These are phyloP conservation scores for Leucophenga montana DNA, from an alignment of 2,888 invertebrate species.

Conservation along the genomic window DNA sequence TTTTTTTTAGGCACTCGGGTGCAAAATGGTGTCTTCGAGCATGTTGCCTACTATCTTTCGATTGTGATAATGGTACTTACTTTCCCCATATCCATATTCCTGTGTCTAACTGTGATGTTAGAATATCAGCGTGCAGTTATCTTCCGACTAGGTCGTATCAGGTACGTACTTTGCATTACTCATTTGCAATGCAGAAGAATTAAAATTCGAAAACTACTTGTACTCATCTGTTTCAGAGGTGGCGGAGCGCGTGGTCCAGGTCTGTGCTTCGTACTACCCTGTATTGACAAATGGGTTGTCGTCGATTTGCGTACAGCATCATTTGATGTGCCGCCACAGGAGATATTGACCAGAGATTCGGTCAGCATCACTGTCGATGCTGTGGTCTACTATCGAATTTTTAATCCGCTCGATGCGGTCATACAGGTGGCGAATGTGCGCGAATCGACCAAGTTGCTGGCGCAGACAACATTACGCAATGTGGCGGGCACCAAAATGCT, in stretches of 20 bases:
- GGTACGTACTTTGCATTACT: slow-evolving; percentile 41
- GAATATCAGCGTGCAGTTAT: slow-evolving; percentile 78
- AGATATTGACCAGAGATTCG: slow-evolving; percentile 87
- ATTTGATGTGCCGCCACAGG: slow-evolving; percentile 78
- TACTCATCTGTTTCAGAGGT: slow-evolving; percentile 48
- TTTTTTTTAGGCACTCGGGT: too few species aligned
- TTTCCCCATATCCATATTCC: slow-evolving; percentile 61
- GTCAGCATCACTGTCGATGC: slow-evolving; percentile 95
- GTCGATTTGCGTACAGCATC: slow-evolving; percentile 78
- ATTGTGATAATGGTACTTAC: slow-evolving; percentile 44
- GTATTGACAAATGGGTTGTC: slow-evolving; percentile 75
- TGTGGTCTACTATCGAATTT: slow-evolving; percentile 84
- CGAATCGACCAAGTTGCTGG: slow-evolving; percentile 84
- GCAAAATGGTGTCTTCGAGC: too few species aligned
- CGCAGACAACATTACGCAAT: slow-evolving; percentile 88
- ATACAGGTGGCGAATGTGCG: slow-evolving; percentile 76
- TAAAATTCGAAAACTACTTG: too few species aligned
- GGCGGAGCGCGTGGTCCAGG: slow-evolving; percentile 76
- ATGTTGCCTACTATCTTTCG: slow-evolving; percentile 22
- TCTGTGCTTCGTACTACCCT: slow-evolving; percentile 78
- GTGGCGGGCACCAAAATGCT: slow-evolving; percentile 92
- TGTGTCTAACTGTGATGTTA: slow-evolving; percentile 71
- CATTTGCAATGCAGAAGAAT: too few species aligned
- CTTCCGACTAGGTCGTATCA: slow-evolving; percentile 76
- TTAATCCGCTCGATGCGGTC: slow-evolving; percentile 82